Base-by-base conservation (phyloP, 2,113 vertebrate genomes). In the Epinephelus cyanopodus region DNA sequence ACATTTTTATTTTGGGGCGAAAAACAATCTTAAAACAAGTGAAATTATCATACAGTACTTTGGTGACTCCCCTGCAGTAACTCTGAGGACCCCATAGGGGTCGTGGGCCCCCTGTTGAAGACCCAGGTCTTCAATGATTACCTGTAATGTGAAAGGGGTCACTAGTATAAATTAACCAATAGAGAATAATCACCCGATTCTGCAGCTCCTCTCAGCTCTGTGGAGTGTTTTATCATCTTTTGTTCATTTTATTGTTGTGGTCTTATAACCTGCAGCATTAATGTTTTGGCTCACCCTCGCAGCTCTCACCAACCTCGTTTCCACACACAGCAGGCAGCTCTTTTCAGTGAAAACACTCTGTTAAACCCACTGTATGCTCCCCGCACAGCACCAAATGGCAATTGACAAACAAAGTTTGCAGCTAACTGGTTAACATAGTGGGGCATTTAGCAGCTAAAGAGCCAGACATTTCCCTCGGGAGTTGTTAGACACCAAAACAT, bases 381-480 rank as follows among this genome's bases (percentile, higher is more conserved):
- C 53, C 11, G 37, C 61, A 3, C 19, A 66, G n/a, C 57, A 65
- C n/a, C 67, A 65, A 65, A 53, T 48, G 23, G 19, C 45, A 53
- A 50, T 50, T 17, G 14, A 39, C 39, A 57, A n/a, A 58, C 19
- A 27, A 57, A 58, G 10, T 72, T 18, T 58, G 5, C 5, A 18
- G 18, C 63, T 69, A 69, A 13, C 12, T 50, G 33, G 21, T 64
- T 25, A 74, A 57, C 57, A 18, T 4, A 56, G 47, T 29, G 37
- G 1, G 54, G 17, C 21, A 50, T 70, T 81, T 70, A 77, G 56
- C 50, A 47, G 52, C 53, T 73, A 21, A 13, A 66, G 15, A 60
- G 45, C 13, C 29, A 47, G 17, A 13, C 53, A 48, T 69, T 69
- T 73, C 33, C 63, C 50, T 60, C 2, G 11, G 60, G 58, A 50